Base-by-base conservation (phyloP, 2,113 vertebrate genomes). In the Gobiocypris rarus region DNA sequence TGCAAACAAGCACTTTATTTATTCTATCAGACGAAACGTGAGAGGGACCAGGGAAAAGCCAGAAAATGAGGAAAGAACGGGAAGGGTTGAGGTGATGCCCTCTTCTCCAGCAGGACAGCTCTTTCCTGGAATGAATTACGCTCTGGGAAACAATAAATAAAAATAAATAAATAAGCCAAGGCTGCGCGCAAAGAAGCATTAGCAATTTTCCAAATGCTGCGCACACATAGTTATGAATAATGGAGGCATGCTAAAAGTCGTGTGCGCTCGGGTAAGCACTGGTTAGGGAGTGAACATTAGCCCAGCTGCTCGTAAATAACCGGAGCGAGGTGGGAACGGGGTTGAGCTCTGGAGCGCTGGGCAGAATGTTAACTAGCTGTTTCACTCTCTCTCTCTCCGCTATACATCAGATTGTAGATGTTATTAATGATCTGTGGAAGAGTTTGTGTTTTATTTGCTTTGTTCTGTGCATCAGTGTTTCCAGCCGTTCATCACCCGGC, bases 201-300 rank as follows among this genome's bases (percentile, higher is more conserved):
- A 92, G 89, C 75, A 43, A 81, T 91, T 90, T 89, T 89, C 85
- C 82, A 82, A 88, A 88, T 92, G 89, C 90, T 89, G 87, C 83
- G 87, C 86, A 85, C 69, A 45, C 85, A 69, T 85, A 82, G 84
- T 86, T 75, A 85, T 90, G 83, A 90, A 89, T 90, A 89, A 89
- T 88, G 84, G 88, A 86, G 85, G 82, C 86, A 58, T 67, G 56
- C 79, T 91, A 87, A 84, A 89, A 84, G 89, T 86, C 83, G 83
- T 80, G 80, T 67, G 85, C 75, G 83, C 86, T 81, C 81, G 86
- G 79, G 78, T 87, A 90, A 88, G 87, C 83, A 87, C 75, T 90
- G 86, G 85, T 89, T 87, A 75, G 88, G 91, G 91, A 88, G 65
- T 82, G 79, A 73, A 70, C 89, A 88, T 92, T 92, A 93, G 85